These are phyloP conservation scores for Macaca nemestrina DNA, from an alignment of 2,113 vertebrate species.

Conservation along the genomic window DNA sequence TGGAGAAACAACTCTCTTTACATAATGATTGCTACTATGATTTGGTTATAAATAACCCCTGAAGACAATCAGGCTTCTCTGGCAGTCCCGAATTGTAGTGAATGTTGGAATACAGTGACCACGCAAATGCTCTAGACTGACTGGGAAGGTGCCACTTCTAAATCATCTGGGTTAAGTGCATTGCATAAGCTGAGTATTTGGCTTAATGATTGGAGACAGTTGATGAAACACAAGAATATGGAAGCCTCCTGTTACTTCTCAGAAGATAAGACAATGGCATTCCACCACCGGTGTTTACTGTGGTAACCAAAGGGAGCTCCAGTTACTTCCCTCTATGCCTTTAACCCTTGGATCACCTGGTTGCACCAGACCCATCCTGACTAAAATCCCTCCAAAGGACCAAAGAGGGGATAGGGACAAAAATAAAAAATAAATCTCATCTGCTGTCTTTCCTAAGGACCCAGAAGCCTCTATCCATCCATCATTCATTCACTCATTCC, in stretches of 20 bases:
- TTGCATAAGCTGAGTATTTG: background rate
- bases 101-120: background rate
- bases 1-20: background rate
- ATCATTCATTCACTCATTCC: background rate
- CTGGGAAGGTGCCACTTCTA: background rate
- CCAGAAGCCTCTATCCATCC: background rate
- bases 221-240: background rate
- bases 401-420: background rate
- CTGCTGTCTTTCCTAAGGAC: background rate
- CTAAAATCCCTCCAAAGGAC: background rate
- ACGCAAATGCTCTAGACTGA: accelerated
- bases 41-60: slow-evolving; percentile 50
- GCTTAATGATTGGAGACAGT: background rate
- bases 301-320: background rate
- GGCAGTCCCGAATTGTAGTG: background rate
- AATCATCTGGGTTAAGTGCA: no score
- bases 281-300: background rate
- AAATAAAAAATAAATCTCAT: background rate
- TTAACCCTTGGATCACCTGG: background rate
- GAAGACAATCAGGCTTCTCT: background rate
- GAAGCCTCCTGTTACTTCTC: background rate
- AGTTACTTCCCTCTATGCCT: background rate
- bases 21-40: background rate
- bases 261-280: background rate
- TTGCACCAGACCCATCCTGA: background rate